Base-by-base conservation (phyloP, 2,113 vertebrate species). In the Rhineura floridana region DNA sequence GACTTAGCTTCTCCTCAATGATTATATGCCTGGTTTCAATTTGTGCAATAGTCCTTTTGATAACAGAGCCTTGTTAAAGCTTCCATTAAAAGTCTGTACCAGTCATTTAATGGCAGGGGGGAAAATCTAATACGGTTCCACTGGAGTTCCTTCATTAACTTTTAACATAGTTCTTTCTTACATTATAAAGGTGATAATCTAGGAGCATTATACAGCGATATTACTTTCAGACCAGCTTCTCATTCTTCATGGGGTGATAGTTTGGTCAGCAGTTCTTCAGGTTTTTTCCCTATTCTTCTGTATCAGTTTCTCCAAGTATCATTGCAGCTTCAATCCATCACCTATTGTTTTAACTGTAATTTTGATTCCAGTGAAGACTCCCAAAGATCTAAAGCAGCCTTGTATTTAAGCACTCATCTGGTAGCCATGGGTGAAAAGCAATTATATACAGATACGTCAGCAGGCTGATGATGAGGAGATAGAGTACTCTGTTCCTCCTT, bases 11-110 rank as follows among this genome's bases (percentile, higher is more conserved):
- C 94, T 93, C 95, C 95, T 95, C 96, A 95, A 92, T 94, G 95
- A 94, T 91, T 91, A 95, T 81, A 79, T 94, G 94, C 91, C 94
- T 81, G 4, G 89, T 96, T 97, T 96, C 96, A 95, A 97, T 97
- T 96, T 97, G 96, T 91, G 95, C 95, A 95, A 91, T 88, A 95
- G 95, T 95, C 95, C 96, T 96, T 96, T 95, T 90, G 95, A 96
- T 97, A 96, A 97, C 96, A 96, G 96, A 78, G 93, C 91, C 95
- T 95, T 95, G 94, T 96, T 96, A 96, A 95, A 96, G 94, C 89
- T 94, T 90, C 92, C 96, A 96, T 97, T 96, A 96, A 93, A 97
- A 97, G 93, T 95, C 96, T 95, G 86, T 59, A 95, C 93, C 93
- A 95, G 91, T 93, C 95, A 96, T 93, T 97, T 96, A 97, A 95